phyloP scores from a whole-genome alignment of 2,797 vertebrate species.

The Chrosomus eos region DNA sequence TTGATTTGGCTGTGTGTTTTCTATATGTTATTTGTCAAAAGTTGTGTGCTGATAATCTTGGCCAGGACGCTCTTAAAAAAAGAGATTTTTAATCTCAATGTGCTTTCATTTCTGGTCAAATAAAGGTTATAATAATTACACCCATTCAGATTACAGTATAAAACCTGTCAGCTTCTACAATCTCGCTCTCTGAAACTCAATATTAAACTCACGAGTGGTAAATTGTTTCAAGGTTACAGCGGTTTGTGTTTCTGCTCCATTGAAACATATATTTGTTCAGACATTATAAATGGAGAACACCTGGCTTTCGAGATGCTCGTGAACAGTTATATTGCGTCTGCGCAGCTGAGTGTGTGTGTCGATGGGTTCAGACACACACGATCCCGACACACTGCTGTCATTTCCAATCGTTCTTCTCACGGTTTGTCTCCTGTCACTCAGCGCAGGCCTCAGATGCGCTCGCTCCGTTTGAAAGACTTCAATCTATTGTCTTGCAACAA shows the following conservation, averaged over 20 bases:
- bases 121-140: too few species aligned
- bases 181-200: background rate
- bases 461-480: background rate
- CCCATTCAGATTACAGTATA: too few species aligned
- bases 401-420: constrained; percentile 3
- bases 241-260: background rate
- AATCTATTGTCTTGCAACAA: background rate
- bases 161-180: background rate
- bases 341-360: background rate
- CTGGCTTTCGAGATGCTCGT: background rate
- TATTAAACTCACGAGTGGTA: background rate
- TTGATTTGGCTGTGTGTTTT: too few species aligned
- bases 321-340: background rate
- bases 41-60: too few species aligned
- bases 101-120: too few species aligned
- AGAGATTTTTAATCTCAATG: too few species aligned
- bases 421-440: background rate
- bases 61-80: too few species aligned
- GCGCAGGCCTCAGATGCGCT: background rate
- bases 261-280: constrained; percentile 2
- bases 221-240: background rate
- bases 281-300: constrained; percentile 21
- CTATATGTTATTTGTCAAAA: too few species aligned
- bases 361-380: background rate
- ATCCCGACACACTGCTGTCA: background rate